Percentiles rank a stretch among this genome's conserved stretches.
These are phyloP conservation scores for Dromaius novaehollandiae DNA, from an alignment of 2,113 vertebrate genomes.

Conservation along the genomic window DNA sequence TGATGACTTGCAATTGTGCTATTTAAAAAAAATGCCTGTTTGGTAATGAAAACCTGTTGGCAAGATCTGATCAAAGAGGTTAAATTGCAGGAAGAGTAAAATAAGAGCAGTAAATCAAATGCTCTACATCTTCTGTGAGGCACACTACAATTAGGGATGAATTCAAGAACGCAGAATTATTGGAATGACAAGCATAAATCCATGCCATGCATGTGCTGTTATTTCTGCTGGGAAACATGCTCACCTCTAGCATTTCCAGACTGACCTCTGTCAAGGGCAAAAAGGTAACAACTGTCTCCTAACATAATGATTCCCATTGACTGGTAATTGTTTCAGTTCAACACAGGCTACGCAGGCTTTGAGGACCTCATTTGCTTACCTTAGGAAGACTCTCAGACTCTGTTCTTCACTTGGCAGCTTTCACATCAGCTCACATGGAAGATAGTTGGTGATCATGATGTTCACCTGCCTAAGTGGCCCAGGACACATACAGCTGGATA, in stretches of 20 bases:
- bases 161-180: constrained; percentile 25
- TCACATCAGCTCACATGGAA: not conserved
- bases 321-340: not conserved
- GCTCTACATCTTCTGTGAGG: constrained; percentile 36
- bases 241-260: not conserved
- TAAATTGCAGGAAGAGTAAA: constrained; percentile 64
- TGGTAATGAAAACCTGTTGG: constrained; percentile 67
- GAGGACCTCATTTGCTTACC: not conserved
- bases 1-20: constrained; percentile 54
- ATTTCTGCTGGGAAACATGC: not conserved
- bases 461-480: not conserved
- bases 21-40: constrained; percentile 54
- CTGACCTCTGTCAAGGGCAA: constrained; percentile 26
- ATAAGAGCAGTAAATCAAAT: constrained; percentile 63
- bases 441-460: no score
- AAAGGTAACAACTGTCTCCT: not conserved
- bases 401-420: not conserved
- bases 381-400: not conserved
- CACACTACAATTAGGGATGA: constrained; percentile 49
- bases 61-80: constrained; percentile 51
- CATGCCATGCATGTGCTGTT: not conserved
- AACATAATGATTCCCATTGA: not conserved
- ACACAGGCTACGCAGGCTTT: not conserved
- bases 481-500: accelerated
- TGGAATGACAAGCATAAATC: constrained; percentile 34